These are phyloP conservation scores for Hemiprocne comata DNA, from an alignment of 2,113 vertebrate genomes.

Conservation along the genomic window DNA sequence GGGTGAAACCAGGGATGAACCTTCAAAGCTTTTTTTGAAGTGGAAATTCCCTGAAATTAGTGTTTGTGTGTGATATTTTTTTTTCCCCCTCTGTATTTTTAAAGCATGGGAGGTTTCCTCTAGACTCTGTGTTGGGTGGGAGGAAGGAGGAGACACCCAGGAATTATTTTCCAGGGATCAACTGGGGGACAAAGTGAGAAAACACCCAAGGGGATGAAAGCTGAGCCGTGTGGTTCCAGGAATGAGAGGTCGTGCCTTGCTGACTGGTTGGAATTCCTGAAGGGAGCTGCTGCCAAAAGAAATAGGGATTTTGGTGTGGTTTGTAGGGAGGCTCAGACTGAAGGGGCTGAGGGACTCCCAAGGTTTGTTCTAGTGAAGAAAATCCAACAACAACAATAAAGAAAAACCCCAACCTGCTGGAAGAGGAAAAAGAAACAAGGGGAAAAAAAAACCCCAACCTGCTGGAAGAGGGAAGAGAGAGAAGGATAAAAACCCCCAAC, in stretches of 20 bases:
- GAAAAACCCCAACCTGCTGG: not conserved
- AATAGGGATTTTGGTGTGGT: not conserved
- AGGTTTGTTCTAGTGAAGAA: not conserved
- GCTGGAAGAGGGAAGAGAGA: too few relatives aligned
- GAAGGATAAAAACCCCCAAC: too few relatives aligned
- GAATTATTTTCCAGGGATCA: not conserved
- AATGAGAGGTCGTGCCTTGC: not conserved
- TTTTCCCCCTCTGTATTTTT: not conserved
- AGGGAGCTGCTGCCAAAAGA: not conserved
- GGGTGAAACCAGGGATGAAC: too few relatives aligned
- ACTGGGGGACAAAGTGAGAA: not conserved
- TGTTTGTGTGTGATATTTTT: not conserved
- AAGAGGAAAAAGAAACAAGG: not conserved
- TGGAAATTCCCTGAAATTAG: not conserved
- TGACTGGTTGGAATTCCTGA: not conserved
- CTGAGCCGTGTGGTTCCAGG: not conserved
- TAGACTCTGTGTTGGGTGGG: not conserved
- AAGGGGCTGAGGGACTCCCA: not conserved
- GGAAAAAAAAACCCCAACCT: too few relatives aligned
- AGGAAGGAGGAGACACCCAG: not conserved
- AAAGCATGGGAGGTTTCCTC: not conserved
- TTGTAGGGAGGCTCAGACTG: not conserved
- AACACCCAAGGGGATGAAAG: conserved; percentile 27
- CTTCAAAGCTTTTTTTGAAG: not conserved
- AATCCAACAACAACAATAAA: too few relatives aligned